Base-by-base conservation (phyloP, 92 coral and sea anemone genomes). In the Zoanthus solanderi region DNA sequence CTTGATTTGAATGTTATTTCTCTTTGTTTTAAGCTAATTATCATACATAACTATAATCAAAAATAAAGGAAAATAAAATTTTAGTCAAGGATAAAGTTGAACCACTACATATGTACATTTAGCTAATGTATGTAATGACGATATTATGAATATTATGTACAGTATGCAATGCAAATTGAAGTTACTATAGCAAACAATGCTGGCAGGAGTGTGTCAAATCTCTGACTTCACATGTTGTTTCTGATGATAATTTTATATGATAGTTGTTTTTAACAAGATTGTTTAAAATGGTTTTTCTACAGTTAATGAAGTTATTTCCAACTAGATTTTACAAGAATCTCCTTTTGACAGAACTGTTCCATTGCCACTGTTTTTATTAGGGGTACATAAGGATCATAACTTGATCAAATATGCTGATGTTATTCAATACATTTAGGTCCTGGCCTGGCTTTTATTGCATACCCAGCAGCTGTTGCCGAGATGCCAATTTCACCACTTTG, bases 391-490 rank as follows among this genome's bases (percentile, higher is more conserved):
- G 42, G 42, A 37, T 47, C 45, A 3, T 66, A 17, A 81, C 37
- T 66, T 81, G 85, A 81, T 65, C 85, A 81, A 81, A 66, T 65
- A 81, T 81, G 65, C 85, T 81, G 85, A 81, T 81, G 85, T 81
- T 81, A 75, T 81, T 81, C 73, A 65, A 69, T 81, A 81, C 63
- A 68, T 90, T 78, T 94, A 95, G 99, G 99, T 94, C 99, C 99
- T 91, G 99, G 99, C 63, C 94, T 97, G 93, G 99, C 99, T 60
- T 97, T 97, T 88, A 94, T 97, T 84, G 99, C 99, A 76, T 97
- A 95, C 87, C 98, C 99, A 74, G 99, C 96, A 76, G 99, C 99
- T 15, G 98, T 97, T 68, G 95, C 98, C 31, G 97, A 97, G 92
- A 90, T 97, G 94, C 98, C 98, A 88, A 81, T 95, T 71, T 93